Evolutionary conservation across 2,888 invertebrate species (phyloP).

Genomic region (Eubasilissa splendida): DNA sequence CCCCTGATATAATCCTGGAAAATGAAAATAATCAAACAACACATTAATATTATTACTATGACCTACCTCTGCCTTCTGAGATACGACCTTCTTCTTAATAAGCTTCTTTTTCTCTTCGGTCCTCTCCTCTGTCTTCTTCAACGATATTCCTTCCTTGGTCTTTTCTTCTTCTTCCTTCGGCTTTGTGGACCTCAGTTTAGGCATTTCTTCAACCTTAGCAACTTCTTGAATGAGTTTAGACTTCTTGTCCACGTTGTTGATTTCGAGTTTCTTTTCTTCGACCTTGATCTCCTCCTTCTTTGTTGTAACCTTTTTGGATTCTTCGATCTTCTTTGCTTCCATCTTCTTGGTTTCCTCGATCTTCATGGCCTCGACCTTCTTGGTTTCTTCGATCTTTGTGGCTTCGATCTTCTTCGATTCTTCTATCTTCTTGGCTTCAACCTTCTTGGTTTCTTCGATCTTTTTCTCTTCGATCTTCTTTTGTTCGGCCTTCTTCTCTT

Average conservation of each 20-base stretch:
- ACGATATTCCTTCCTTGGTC: slow-evolving; percentile 64
- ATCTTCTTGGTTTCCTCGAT: slow-evolving; percentile 60
- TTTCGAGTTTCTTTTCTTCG: slow-evolving; percentile 63
- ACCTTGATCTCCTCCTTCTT: slow-evolving; percentile 62
- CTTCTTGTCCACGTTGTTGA: slow-evolving; percentile 64
- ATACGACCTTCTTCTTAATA: slow-evolving; percentile 70
- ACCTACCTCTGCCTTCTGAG: slow-evolving; percentile 72
- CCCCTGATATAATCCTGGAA: no score
- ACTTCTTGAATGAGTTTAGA: slow-evolving; percentile 64
- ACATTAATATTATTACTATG: neutral
- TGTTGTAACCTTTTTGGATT: slow-evolving; percentile 64
- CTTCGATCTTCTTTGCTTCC: slow-evolving; percentile 62
- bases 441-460: slow-evolving; percentile 67
- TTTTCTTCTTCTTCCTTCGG: slow-evolving; percentile 71
- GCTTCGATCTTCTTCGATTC: slow-evolving; percentile 63
- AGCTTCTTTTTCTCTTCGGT: slow-evolving; percentile 66
- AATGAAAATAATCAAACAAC: no score
- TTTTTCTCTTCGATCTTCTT: slow-evolving; percentile 62
- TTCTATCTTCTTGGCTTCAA: slow-evolving; percentile 71
- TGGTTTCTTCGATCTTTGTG: slow-evolving; percentile 69
- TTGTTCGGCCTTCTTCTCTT: slow-evolving; percentile 59
- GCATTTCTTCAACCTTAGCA: slow-evolving; percentile 75
- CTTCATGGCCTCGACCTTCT: slow-evolving; percentile 60
- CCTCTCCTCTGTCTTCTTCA: slow-evolving; percentile 69
- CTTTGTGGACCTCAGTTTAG: slow-evolving; percentile 74